Evolutionary conservation across 92 coral and sea anemone species (phyloP).

Genomic region (Desmophyllum pertusum): DNA sequence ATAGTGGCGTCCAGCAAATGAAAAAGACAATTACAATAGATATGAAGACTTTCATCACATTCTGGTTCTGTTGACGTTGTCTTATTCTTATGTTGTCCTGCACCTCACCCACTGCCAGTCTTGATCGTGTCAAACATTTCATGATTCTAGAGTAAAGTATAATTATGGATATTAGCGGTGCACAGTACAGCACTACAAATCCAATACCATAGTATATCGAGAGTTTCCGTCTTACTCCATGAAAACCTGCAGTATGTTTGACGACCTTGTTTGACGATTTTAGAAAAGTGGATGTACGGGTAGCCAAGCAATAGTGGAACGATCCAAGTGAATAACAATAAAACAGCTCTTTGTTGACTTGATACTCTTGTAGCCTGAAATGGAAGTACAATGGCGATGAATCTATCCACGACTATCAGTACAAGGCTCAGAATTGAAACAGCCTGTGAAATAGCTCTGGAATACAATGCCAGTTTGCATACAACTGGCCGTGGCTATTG

Average conservation of each 20-base stretch:
- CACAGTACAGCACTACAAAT: not conserved
- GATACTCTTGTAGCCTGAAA: slow-evolving; percentile 3
- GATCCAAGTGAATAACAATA: not conserved
- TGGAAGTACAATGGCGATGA: slow-evolving; percentile 41
- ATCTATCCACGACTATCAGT: slow-evolving; percentile 35
- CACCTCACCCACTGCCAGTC: not conserved
- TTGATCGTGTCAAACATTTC: not conserved
- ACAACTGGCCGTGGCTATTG: not conserved
- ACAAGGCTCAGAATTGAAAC: slow-evolving; percentile 43
- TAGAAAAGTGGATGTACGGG: not conserved
- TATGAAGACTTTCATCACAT: not conserved
- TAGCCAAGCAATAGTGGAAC: not conserved
- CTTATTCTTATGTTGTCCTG: not conserved
- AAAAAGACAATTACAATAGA: not conserved
- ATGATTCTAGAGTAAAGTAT: not conserved
- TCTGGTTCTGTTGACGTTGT: not conserved
- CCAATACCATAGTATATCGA: not conserved
- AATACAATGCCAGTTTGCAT: slow-evolving; percentile 1
- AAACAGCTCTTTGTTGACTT: not conserved
- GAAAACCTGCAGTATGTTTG: not conserved
- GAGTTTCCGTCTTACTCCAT: not conserved
- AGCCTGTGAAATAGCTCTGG: slow-evolving; percentile 18
- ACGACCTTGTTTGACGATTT: not conserved
- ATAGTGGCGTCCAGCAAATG: not conserved
- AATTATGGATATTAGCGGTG: not conserved